phyloP scores from a whole-genome alignment of 2,888 invertebrate species.

The Eilema caniola region DNA sequence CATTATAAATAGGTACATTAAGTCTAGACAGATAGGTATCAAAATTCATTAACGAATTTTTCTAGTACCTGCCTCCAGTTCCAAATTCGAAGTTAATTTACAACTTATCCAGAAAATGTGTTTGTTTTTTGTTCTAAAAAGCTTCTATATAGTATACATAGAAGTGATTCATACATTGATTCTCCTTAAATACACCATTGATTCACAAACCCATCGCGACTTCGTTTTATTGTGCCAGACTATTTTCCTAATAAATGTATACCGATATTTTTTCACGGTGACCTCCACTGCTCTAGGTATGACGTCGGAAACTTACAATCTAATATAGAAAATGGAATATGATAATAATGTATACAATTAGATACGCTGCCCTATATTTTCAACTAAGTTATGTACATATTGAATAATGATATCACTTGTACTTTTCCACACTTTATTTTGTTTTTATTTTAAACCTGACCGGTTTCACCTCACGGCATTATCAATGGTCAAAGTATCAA shows the following conservation, averaged over 20 bases:
- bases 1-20: no score
- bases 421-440: no score
- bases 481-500: no score
- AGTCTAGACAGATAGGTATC: no score
- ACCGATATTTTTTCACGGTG: background rate
- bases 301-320: background rate
- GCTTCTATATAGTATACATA: background rate
- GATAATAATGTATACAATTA: background rate
- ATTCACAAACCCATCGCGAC: background rate
- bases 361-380: background rate
- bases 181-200: no score
- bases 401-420: no score
- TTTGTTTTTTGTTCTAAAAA: no score
- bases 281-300: background rate
- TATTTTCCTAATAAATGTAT: background rate
- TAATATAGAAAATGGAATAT: background rate
- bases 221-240: background rate
- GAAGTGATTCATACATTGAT: background rate
- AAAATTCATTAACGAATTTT: no score
- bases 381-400: background rate
- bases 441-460: background rate
- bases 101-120: no score
- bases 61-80: no score
- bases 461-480: no score
- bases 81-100: no score